These are phyloP conservation scores for Crotalus tigris DNA, from an alignment of 2,113 vertebrate species.

Conservation along the genomic window DNA sequence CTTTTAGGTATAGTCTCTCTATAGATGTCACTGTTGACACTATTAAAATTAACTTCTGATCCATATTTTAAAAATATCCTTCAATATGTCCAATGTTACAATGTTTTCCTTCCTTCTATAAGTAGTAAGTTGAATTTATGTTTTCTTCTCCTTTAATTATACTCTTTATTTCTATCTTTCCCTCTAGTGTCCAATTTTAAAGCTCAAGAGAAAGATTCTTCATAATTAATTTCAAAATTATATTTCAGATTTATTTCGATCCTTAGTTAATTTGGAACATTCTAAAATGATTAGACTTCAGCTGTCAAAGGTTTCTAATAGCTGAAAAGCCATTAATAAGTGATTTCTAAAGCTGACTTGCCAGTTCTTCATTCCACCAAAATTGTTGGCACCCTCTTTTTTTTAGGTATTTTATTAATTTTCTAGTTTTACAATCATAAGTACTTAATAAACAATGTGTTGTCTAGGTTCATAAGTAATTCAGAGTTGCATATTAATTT, in stretches of 20 bases:
- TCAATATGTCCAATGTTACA: not conserved
- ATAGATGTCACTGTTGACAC: not conserved
- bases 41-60: not conserved
- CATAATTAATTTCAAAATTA: not conserved
- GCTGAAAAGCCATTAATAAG: not conserved
- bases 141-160: not conserved
- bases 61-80: not conserved
- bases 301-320: not conserved
- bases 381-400: not conserved
- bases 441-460: too few species aligned
- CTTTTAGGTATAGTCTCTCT: not conserved
- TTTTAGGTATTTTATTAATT: too few species aligned
- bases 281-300: not conserved
- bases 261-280: not conserved
- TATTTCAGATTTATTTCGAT: not conserved
- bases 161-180: not conserved
- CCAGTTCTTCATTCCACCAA: not conserved
- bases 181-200: not conserved
- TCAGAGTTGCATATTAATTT: too few species aligned
- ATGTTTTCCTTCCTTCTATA: not conserved
- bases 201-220: not conserved
- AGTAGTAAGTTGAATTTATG: not conserved
- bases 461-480: too few species aligned
- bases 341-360: not conserved
- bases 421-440: too few species aligned